Evolutionary conservation across 2,113 vertebrate genomes (phyloP).

Genomic region (Pholis gunnellus): DNA sequence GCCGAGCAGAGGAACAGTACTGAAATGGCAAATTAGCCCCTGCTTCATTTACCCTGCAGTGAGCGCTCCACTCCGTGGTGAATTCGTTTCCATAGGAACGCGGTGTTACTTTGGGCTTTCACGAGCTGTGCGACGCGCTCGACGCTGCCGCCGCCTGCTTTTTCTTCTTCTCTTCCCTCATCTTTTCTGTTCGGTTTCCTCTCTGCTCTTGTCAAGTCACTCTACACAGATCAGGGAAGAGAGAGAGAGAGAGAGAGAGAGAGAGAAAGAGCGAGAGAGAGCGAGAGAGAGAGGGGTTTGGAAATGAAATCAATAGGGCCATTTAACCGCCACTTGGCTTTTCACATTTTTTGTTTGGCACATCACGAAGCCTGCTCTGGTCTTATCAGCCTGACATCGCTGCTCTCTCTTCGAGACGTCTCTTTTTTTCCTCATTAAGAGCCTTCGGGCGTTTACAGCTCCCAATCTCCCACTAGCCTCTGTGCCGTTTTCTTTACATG

Average conservation of each 20-base stretch:
- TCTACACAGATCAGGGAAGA: slow-evolving; percentile 31
- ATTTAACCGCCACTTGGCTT: slow-evolving; percentile 59
- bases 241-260: not conserved
- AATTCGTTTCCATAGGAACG: slow-evolving; percentile 81
- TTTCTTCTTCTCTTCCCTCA: slow-evolving; percentile 26
- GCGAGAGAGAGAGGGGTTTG: slow-evolving; percentile 7
- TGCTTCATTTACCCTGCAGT: slow-evolving; percentile 77
- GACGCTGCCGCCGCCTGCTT: slow-evolving; percentile 32
- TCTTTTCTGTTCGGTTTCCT: slow-evolving; percentile 57
- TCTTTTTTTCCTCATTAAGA: slow-evolving; percentile 50
- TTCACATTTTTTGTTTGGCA: slow-evolving; percentile 42
- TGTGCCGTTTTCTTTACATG: slow-evolving; percentile 27
- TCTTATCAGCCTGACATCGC: slow-evolving; percentile 50
- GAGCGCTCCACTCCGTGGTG: slow-evolving; percentile 56
- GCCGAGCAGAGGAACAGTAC: slow-evolving; percentile 67
- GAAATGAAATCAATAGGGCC: slow-evolving; percentile 59
- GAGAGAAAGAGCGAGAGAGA: not conserved
- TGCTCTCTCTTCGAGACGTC: slow-evolving; percentile 39
- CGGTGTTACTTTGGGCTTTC: slow-evolving; percentile 67
- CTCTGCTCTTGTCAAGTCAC: slow-evolving; percentile 39
- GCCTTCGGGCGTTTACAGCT: slow-evolving; percentile 34
- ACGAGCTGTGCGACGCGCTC: slow-evolving; percentile 44
- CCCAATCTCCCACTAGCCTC: slow-evolving; percentile 43
- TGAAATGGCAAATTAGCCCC: slow-evolving; percentile 78
- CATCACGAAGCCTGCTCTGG: slow-evolving; percentile 16